Base-by-base conservation (phyloP, 2,888 invertebrate genomes). In the Epirrhoe alternata region DNA sequence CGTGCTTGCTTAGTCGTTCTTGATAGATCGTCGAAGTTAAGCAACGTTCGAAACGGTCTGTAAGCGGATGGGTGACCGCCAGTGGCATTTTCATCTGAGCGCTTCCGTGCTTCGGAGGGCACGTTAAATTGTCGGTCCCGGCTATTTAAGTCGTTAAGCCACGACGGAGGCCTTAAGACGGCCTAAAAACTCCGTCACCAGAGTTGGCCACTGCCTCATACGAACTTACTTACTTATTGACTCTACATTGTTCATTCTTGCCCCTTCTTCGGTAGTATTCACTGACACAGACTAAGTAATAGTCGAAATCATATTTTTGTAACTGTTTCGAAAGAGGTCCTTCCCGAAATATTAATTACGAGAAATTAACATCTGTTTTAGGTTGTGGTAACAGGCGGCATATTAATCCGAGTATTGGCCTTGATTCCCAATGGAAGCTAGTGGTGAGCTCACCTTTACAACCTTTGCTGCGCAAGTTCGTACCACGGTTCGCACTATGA, bases 351-450 rank as follows among this genome's bases (percentile, higher is more conserved):
- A 89, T 84, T 87, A 86, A 90, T 86, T 81, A 80, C 77, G 81
- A 71, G 80, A 83, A 86, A 89, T 91, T 89, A 87, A 79, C 87
- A 89, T 89, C 74, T 73, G 74, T 75, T 90, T 89, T 88, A 86
- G 90, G 91, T 85, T 83, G 84, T 86, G 75, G 67, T 74, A 73
- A 77, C 84, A 82, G 75, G 77, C 82, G 80, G 91, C 87, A 91
- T 92, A 91, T 83, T 85, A 90, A 92, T 88, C 88, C 83, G 76
- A 69, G 78, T 77, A 82, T 82, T 85, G 88, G 85, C 92, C 92
- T 92, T 92, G 87, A 92, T 92, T 92, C 92, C 91, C 87, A 85
- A 90, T 85, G 86, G 85, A 88, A 85, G 50, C 55, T 62, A 51
- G 30, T 63, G 78, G 84, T 88, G 89, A 89, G 90, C 86, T 90